Percentiles rank a stretch among this genome's conserved stretches.
phyloP scores from a whole-genome alignment of 1,140 invertebrate species.

The Oedothorax gibbosus region DNA sequence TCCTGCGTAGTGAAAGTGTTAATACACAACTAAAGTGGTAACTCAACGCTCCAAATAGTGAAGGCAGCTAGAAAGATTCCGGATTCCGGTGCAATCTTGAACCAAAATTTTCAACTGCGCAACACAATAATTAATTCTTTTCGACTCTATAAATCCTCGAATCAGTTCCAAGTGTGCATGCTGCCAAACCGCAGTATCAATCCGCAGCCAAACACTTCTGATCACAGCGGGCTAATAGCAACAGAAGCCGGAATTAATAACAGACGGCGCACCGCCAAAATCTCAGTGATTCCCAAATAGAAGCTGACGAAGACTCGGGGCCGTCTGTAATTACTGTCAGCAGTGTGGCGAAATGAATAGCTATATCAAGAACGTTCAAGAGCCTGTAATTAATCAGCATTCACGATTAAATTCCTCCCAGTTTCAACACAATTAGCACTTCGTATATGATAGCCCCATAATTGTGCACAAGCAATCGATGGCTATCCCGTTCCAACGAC shows the following conservation, averaged over 20 bases:
- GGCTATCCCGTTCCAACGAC: constrained; percentile 9
- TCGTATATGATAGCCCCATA: constrained; percentile 49
- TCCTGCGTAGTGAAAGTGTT: too few species aligned
- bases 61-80: too few species aligned
- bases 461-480: constrained; percentile 26
- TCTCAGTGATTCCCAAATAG: constrained; percentile 8
- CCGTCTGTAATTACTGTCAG: constrained; percentile 46
- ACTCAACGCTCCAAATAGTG: too few species aligned
- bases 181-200: too few species aligned
- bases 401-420: constrained; percentile 45
- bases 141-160: too few species aligned
- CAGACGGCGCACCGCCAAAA: constrained; percentile 15
- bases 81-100: too few species aligned
- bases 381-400: constrained; percentile 40
- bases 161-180: too few species aligned
- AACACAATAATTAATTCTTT: too few species aligned
- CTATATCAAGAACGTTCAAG: constrained; percentile 40
- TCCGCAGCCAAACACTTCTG: too few species aligned
- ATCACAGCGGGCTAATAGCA: constrained; percentile 14
- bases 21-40: too few species aligned
- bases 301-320: constrained; percentile 8
- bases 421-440: constrained; percentile 48
- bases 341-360: constrained; percentile 40
- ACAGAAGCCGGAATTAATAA: constrained; percentile 34
- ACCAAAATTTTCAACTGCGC: too few species aligned